Base-by-base conservation (phyloP, 2,888 invertebrate genomes). In the Melanchra persicariae region DNA sequence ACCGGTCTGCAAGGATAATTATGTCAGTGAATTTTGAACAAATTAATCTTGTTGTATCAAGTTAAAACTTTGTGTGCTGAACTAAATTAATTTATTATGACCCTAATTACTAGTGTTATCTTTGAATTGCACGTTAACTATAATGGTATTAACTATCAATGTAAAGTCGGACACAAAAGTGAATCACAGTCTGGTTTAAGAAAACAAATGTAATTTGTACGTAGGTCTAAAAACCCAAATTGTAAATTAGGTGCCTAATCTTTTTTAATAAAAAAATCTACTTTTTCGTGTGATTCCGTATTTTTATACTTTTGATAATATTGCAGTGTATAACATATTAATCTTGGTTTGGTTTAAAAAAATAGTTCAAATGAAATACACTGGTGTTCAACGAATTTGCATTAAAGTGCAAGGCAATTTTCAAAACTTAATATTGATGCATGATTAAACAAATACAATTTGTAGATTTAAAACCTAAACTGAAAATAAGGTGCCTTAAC, bases 51-150 rank as follows among this genome's bases (percentile, higher is more conserved):
- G 49, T 1, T 1, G 22, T 22, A 49, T 49, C 22, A 34, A 34
- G 1, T 55, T 5, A 22, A n/a, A 37, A 55, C 7, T 15, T 7
- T 22, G 15, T 34, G n/a, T 37, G 8, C n/a, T 12, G 15, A 49
- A 45, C 22, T 26, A 7, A 57, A 57, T 17, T 57, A 30, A 57
- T 72, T 43, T 51, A 37, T 51, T 34, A 55, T 26, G 19, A 24
- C 24, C 51, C 10, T 54, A 49, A 82, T 62, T 52, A 77, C 40
- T 58, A 62, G 45, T 82, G 79, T 72, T 82, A 82, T 79, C 83
- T 67, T 72, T 65, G 47, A 49, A 26, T 57, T 63, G 66, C 79
- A 78, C 52, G 59, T 60, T 45, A 51, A 71, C 54, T 78, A 49
- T 12, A 63, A 54, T 45, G 3, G 55, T 60, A 60, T 79, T 71